Conservation (phyloP, 2,888 invertebrate species). For the Ommatoiulus sabulosus region DNA sequence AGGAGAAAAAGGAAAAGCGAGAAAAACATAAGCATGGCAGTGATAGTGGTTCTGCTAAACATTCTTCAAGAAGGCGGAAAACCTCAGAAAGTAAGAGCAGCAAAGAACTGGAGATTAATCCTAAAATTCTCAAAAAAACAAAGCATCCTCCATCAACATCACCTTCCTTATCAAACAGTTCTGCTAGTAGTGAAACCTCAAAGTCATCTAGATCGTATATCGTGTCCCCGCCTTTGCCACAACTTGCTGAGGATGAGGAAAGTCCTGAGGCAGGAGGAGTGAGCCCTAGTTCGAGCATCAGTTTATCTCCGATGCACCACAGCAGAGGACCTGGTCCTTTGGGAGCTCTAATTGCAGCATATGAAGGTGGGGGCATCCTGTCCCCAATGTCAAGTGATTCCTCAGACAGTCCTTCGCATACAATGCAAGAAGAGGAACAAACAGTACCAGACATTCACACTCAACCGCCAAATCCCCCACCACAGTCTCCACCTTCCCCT, state of each 20-base stretch:
- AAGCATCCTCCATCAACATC: slow-evolving; percentile 15
- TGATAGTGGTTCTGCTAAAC: neutral
- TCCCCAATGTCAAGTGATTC: slow-evolving; percentile 61
- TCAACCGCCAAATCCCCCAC: neutral
- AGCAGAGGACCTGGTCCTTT: slow-evolving; percentile 59
- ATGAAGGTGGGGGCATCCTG: slow-evolving; percentile 60
- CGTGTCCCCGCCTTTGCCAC: slow-evolving; percentile 2
- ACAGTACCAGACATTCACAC: slow-evolving; percentile 1
- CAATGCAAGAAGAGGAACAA: neutral
- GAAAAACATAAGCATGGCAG: slow-evolving; percentile 29
- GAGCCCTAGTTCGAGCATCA: slow-evolving; percentile 62
- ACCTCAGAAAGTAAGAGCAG: neutral
- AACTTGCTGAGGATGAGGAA: neutral
- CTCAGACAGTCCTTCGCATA: slow-evolving; percentile 42
- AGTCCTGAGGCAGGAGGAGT: slow-evolving; percentile 47
- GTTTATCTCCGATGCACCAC: slow-evolving; percentile 60
- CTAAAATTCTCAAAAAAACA: neutral
- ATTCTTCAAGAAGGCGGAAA: neutral
- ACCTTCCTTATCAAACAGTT: slow-evolving; percentile 50
- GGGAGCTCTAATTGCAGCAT: slow-evolving; percentile 61
- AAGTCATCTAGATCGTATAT: neutral
- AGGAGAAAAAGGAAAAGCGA: slow-evolving; percentile 64
- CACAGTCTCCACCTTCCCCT: slow-evolving; percentile 47
- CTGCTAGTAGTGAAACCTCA: neutral
- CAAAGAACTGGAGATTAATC: neutral